A percentile compares a stretch with the other conserved stretches of the same genome.
These are phyloP conservation scores for Erythrolamprus reginae DNA, from an alignment of 2,113 vertebrate species.

Conservation along the genomic window DNA sequence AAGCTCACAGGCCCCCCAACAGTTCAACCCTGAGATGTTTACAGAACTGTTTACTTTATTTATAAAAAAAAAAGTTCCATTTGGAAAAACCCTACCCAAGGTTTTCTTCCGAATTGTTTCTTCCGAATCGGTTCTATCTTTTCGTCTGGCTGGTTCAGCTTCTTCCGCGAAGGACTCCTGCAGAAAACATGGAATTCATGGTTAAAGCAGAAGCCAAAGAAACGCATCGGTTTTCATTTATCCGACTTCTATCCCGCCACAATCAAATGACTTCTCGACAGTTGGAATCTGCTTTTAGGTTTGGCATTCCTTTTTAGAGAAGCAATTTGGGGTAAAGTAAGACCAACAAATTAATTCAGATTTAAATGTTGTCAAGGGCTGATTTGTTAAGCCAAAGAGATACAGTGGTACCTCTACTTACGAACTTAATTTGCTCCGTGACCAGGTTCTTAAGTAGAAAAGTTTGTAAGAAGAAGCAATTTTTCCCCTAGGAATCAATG, in stretches of 20 bases:
- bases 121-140: slow-evolving; percentile 32
- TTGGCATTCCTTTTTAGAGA: not conserved
- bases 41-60: not conserved
- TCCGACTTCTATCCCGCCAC: slow-evolving; percentile 1
- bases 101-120: not conserved
- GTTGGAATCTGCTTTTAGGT: not conserved
- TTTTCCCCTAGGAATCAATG: too few relatives aligned
- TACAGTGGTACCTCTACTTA: too few relatives aligned
- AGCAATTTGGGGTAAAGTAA: not conserved
- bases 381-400: not conserved
- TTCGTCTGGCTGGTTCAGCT: slow-evolving; percentile 17
- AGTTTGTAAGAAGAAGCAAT: too few relatives aligned
- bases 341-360: too few relatives aligned
- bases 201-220: not conserved
- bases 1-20: not conserved
- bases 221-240: not conserved
- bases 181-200: slow-evolving; percentile 6
- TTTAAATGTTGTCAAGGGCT: too few relatives aligned
- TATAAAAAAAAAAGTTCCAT: slow-evolving; percentile 2
- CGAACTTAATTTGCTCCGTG: too few relatives aligned
- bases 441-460: too few relatives aligned
- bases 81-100: slow-evolving; percentile 54
- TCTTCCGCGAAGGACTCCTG: slow-evolving; percentile 46
- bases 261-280: not conserved
- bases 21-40: not conserved